Evolutionary conservation across 2,888 invertebrate species (phyloP).

Genomic region (Barypeithes pellucidus): DNA sequence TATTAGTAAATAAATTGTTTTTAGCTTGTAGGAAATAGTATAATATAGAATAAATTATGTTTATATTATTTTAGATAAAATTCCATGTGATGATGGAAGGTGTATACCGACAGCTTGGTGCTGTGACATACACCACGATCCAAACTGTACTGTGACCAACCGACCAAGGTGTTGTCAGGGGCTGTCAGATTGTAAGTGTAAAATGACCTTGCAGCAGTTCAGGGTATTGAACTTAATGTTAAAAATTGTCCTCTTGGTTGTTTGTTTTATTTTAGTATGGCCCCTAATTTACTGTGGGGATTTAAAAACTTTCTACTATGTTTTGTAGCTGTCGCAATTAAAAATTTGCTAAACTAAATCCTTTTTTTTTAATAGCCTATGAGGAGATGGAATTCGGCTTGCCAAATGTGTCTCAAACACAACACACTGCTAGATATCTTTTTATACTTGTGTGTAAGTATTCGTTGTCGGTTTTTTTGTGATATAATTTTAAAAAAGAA

Average conservation of each 20-base stretch:
- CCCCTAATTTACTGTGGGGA: no score
- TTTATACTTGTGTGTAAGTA: slow-evolving; percentile 68
- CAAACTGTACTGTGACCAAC: slow-evolving; percentile 71
- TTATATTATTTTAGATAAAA: slow-evolving; percentile 65
- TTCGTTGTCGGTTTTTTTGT: neutral
- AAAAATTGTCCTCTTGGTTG: no score
- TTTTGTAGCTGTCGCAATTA: no score
- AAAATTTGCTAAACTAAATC: no score
- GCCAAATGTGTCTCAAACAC: slow-evolving; percentile 62
- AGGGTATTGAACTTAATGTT: no score
- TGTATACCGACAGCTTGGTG: slow-evolving; percentile 74
- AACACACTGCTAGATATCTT: slow-evolving; percentile 65
- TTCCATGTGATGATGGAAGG: slow-evolving; percentile 71
- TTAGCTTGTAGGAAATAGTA: no score
- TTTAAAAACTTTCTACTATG: no score
- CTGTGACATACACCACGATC: slow-evolving; percentile 70
- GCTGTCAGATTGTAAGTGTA: slow-evolving; percentile 66
- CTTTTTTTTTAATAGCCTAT: slow-evolving; percentile 60
- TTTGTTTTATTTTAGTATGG: no score
- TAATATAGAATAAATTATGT: no score
- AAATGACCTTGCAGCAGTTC: no score
- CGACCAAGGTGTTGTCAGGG: slow-evolving; percentile 70
- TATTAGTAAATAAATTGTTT: no score
- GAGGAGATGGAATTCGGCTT: slow-evolving; percentile 65
- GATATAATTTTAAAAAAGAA: neutral